Evolutionary conservation across 2,113 vertebrate genomes (phyloP), one percentile per base, ranked within the genome.

Genomic region (Pelodiscus sinensis): DNA sequence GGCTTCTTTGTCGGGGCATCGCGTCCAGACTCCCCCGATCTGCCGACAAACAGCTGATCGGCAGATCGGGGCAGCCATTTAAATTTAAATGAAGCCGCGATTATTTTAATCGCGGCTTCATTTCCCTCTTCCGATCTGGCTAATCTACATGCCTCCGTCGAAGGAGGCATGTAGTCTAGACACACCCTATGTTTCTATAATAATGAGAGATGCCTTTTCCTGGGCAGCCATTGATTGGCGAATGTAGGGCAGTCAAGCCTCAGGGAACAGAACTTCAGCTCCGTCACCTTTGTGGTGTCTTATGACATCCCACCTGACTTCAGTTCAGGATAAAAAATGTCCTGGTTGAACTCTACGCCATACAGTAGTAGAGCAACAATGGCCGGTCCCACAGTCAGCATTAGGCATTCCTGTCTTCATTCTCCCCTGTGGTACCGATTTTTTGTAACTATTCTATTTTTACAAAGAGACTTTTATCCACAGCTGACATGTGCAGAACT

Each of bases 391-490:
- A 79, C 85, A 88, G 62, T 92, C 71, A 82, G 79, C 84, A 21
- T 87, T 54, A 56, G 89, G 57, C 8, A 0, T 85, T 84, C 84
- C 92, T 89, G 85, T 91, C 91, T 92, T 92, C 87, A 54, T 87
- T 96, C 87, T 91, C 79, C 90, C 94, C 90, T 92, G 60, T 83
- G 44, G 78, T 92, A 91, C 84, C 0, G 6, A 94, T 29, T 90
- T 90, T 91, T 89, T 93, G 73, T 31, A 83, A 82, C 88, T 92
- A 79, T 91, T 97, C 93, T 93, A 90, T 92, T 96, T 92, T 84
- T 56, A 92, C 58, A 85, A 94, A 95, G 86, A 84, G 91, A 90
- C 91, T 97, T 96, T 95, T 95, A 97, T 97, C 93, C 89, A 52
- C 65, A 91, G 86, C 93, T 90, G 18, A 90, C 93, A 95, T 82